Evolutionary conservation across 2,113 vertebrate genomes (phyloP), one percentile per base, ranked within the genome.

Genomic region (Amblyornis subalaris): DNA sequence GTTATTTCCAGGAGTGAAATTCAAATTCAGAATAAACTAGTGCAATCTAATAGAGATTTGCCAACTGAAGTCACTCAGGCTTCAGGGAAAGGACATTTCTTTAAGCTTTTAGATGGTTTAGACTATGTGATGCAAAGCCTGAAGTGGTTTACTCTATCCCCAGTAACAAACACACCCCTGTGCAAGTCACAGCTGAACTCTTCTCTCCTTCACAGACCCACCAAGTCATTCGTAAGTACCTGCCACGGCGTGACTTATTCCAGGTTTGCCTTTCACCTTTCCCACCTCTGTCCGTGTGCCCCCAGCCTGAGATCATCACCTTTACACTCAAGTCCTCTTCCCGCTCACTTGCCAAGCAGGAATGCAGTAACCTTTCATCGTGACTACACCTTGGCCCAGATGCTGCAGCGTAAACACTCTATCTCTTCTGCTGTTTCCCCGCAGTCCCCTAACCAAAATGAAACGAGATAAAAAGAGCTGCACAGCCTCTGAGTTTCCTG

Each of bases 391-490:
- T 95, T 95, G 94, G 84, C 45, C 77, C 89, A 95, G 81, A 91
- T 89, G 89, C 81, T 86, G 92, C 61, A 28, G 6, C 24, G 58
- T 91, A 95, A 95, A 94, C 64, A 64, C 64, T 64, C 75, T 93
- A 48, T 87, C 91, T 82, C 62, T 84, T 88, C 82, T 88, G 90
- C 91, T 67, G 51, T 42, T 91, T 91, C 88, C 79, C 90, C 4
- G 3, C 88, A 35, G 57, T 71, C 73, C 72, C 65, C 85, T 84
- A 83, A 89, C 90, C 75, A 70, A 91, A 97, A 81, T 86, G 85
- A 94, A 94, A 84, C 0, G 14, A 97, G 92, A 96, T 95, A 94
- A 95, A 96, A 93, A 93, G 94, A 95, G 60, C 88, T 91, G 78
- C 75, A 48, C 64, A 94, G 93, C 69, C 85, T 88, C 61, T 36